These are phyloP conservation scores for Meriones psammophilus DNA, from an alignment of 2,797 vertebrate species.

Conservation along the genomic window DNA sequence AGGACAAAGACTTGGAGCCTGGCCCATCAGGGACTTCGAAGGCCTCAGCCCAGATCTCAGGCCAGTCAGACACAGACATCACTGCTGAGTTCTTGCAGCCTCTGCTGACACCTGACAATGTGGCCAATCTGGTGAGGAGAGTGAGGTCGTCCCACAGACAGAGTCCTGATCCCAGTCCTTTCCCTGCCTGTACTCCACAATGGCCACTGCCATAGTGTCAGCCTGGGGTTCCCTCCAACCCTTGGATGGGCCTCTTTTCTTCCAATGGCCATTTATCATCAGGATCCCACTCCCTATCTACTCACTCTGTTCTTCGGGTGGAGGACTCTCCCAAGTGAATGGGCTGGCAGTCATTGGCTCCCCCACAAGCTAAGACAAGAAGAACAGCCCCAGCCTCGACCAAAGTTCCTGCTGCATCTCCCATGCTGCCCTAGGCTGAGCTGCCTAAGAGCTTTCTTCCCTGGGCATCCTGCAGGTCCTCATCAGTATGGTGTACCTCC, in stretches of 20 bases:
- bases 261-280: not conserved
- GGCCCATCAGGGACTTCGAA: slow-evolving; percentile 87
- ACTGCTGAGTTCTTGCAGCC: slow-evolving; percentile 96
- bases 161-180: not conserved
- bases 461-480: slow-evolving; percentile 90
- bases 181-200: accelerated
- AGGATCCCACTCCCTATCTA: not conserved
- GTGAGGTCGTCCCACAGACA: accelerated
- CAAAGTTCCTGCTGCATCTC: not conserved
- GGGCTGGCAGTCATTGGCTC: not conserved
- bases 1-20: slow-evolving; percentile 95
- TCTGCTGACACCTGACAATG: slow-evolving; percentile 94
- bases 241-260: not conserved
- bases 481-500: slow-evolving; percentile 99
- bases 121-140: slow-evolving; percentile 94
- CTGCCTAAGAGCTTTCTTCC: not conserved
- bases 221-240: not conserved
- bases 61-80: slow-evolving; percentile 95
- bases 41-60: slow-evolving; percentile 85
- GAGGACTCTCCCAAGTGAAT: not conserved
- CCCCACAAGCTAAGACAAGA: not conserved
- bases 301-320: not conserved
- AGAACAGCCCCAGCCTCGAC: not conserved
- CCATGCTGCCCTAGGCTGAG: not conserved
- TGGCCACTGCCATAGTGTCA: not conserved